phyloP scores from a whole-genome alignment of 2,113 vertebrate genomes.

The Etheostoma spectabile region DNA sequence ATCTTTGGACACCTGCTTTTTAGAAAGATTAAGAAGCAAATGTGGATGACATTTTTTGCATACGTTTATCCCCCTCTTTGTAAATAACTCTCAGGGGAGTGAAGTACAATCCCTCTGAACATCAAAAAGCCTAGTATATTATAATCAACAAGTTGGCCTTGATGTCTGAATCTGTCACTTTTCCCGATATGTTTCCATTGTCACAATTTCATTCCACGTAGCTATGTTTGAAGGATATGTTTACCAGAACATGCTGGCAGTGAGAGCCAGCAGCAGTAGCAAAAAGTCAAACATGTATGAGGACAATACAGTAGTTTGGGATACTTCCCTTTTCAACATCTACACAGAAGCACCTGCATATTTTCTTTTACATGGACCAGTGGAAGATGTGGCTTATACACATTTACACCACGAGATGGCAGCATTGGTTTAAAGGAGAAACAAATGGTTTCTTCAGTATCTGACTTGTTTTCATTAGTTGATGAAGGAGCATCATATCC shows the following conservation, averaged over 20 bases:
- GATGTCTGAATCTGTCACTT: neutral
- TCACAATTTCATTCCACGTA: neutral
- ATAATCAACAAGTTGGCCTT: neutral
- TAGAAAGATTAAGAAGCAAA: neutral
- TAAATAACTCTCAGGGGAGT: neutral
- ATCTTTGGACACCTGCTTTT: neutral
- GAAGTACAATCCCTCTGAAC: neutral
- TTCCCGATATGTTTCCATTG: neutral
- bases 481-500: slow-evolving; percentile 5
- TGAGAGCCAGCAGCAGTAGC: neutral
- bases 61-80: neutral
- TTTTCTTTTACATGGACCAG: neutral
- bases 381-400: neutral
- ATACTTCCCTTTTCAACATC: neutral
- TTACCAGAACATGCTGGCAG: neutral
- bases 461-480: neutral
- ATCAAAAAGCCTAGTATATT: neutral
- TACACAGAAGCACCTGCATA: neutral
- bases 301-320: neutral
- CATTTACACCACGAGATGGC: slow-evolving; percentile 72
- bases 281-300: neutral
- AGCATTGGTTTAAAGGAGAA: slow-evolving; percentile 67
- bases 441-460: neutral
- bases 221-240: neutral
- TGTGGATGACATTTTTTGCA: neutral